Conservation (phyloP, 1,140 invertebrate species). For the Zeugodacus cucurbitae region DNA sequence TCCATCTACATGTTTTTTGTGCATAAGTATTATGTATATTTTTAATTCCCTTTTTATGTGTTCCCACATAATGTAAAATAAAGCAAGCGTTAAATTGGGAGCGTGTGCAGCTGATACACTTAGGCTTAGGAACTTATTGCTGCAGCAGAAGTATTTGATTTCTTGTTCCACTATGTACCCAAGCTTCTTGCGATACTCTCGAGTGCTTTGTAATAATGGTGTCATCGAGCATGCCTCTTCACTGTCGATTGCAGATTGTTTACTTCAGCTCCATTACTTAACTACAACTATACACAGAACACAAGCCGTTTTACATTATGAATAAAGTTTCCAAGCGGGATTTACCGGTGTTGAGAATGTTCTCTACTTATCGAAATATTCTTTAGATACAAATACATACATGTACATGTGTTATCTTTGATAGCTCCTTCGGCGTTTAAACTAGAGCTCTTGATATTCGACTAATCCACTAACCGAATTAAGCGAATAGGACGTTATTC, state of each 20-base stretch:
- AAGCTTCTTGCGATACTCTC: no score
- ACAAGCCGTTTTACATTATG: no score
- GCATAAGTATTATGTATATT: background rate
- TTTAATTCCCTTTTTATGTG: background rate
- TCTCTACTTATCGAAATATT: no score
- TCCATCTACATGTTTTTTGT: background rate
- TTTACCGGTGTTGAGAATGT: background rate
- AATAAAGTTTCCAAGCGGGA: background rate
- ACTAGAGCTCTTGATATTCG: no score
- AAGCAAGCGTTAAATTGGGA: slow-evolving; percentile 5
- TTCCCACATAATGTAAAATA: background rate
- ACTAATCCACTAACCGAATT: no score
- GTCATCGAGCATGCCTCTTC: background rate
- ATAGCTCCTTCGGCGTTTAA: background rate
- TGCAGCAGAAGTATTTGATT: no score
- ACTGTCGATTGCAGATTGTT: background rate
- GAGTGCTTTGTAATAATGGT: background rate
- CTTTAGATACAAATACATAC: background rate
- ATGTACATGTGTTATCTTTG: background rate
- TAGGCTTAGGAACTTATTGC: background rate
- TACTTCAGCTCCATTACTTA: background rate
- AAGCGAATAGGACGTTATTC: no score
- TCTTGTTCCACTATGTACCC: no score
- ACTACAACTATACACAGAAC: no score
- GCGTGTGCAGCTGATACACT: background rate